Evolutionary conservation across 2,797 vertebrate species (phyloP).

Genomic region (Neoniphon sammara): DNA sequence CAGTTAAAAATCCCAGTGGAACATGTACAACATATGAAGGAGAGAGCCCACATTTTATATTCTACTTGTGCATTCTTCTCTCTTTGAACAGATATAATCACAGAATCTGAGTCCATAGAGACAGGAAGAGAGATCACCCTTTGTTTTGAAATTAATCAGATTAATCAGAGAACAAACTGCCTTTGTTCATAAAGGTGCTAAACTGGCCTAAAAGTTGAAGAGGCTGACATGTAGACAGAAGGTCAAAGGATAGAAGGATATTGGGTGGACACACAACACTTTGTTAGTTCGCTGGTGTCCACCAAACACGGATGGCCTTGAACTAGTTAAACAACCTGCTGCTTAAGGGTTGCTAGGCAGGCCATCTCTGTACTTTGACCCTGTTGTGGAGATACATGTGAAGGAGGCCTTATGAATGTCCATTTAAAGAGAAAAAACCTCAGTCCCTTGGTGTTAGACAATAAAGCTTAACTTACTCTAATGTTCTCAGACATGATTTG

Average conservation of each 20-base stretch:
- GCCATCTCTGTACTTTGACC: constrained; percentile 23
- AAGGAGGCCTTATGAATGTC: not conserved
- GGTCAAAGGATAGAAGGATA: not conserved
- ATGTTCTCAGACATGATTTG: too few species aligned
- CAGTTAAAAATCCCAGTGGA: constrained; percentile 47
- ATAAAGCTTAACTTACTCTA: too few species aligned
- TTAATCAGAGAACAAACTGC: constrained; percentile 1
- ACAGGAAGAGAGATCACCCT: too few species aligned
- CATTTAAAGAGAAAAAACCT: too few species aligned
- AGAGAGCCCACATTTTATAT: not conserved
- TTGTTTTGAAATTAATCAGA: not conserved
- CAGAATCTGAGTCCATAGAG: not conserved
- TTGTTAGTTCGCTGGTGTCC: constrained; percentile 3
- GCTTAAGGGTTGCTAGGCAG: constrained; percentile 15
- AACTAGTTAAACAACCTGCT: not conserved
- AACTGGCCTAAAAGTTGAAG: not conserved
- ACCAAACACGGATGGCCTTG: not conserved
- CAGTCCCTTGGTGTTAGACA: too few species aligned
- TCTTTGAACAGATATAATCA: constrained; percentile 4
- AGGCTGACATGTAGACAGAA: not conserved
- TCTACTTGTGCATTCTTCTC: not conserved
- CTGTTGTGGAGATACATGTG: not conserved
- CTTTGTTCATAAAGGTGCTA: not conserved
- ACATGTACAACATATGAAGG: constrained; percentile 6
- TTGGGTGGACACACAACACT: not conserved